A percentile compares a stretch with the other conserved stretches of the same genome.
Conservation (phyloP, 2,113 vertebrate species). For the Crotalus horridus region DNA sequence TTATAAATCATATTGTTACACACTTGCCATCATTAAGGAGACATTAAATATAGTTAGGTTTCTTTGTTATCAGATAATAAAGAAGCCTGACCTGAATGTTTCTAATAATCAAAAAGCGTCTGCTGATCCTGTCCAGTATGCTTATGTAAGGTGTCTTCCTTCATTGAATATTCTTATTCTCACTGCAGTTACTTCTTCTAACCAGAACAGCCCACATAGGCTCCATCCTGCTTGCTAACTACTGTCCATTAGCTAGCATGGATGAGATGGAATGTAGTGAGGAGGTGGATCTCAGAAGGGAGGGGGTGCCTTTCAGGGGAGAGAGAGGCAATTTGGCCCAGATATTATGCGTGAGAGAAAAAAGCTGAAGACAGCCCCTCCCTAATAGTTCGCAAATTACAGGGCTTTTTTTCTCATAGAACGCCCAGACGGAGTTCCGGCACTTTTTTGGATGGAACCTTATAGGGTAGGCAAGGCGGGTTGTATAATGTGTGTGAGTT, state of each 20-base stretch:
- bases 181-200: neutral
- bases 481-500: too few species aligned
- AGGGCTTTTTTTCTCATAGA: too few species aligned
- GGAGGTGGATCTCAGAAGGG: neutral
- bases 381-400: neutral
- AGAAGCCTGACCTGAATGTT: neutral
- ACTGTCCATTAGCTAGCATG: neutral
- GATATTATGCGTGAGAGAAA: neutral
- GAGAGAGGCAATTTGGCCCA: neutral
- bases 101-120: neutral
- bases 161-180: neutral
- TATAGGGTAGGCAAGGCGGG: too few species aligned
- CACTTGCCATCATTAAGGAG: neutral
- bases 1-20: neutral
- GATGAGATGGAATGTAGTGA: neutral
- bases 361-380: neutral
- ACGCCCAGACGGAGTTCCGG: too few species aligned
- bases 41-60: neutral
- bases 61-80: neutral
- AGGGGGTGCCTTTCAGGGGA: neutral
- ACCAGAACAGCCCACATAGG: neutral
- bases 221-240: neutral
- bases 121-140: neutral
- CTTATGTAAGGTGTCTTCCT: neutral
- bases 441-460: too few species aligned